Conservation (phyloP, 2,797 vertebrate genomes). For the Acrocephalus scirpaceus region DNA sequence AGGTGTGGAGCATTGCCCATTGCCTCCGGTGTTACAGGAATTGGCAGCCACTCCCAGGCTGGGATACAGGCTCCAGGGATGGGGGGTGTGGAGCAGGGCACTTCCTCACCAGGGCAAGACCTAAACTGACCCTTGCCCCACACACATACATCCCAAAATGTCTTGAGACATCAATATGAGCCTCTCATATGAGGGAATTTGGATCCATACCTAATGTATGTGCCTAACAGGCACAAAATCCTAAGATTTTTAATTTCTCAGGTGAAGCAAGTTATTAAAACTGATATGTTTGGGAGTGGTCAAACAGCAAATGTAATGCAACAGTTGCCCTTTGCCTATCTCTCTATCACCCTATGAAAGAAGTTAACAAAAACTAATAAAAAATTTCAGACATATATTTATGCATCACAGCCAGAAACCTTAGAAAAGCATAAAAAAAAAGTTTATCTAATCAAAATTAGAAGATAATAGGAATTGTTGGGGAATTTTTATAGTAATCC, state of each 20-base stretch:
- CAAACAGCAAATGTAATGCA: neutral
- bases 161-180: neutral
- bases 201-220: neutral
- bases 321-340: neutral
- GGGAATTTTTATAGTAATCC: neutral
- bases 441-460: neutral
- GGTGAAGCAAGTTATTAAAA: neutral
- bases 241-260: neutral
- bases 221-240: neutral
- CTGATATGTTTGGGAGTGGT: fast-evolving
- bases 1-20: neutral
- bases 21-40: neutral
- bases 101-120: neutral
- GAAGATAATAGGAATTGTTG: neutral
- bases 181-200: neutral
- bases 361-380: neutral
- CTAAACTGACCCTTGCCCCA: fast-evolving
- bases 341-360: neutral
- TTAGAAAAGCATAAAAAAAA: neutral
- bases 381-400: neutral
- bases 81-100: too few species aligned
- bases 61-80: neutral
- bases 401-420: neutral
- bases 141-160: neutral
- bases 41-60: neutral